These are phyloP conservation scores for Drosophila saltans DNA, from an alignment of 1,140 invertebrate species.

Conservation along the genomic window DNA sequence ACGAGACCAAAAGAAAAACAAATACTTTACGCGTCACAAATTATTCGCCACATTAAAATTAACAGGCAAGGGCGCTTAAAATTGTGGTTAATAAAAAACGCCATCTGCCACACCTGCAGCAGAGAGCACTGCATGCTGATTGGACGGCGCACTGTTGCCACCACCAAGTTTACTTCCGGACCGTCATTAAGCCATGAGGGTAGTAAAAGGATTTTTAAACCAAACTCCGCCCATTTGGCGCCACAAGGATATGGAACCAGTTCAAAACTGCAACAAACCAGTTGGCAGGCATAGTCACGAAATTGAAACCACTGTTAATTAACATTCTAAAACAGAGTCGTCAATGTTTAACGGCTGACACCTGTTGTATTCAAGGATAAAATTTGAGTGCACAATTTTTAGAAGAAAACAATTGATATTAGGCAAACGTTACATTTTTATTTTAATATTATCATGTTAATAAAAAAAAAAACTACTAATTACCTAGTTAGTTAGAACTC, in stretches of 20 bases:
- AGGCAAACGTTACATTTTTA: no score
- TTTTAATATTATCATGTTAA: no score
- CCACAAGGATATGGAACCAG: constrained; percentile 9
- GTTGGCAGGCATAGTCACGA: no score
- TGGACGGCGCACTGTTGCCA: constrained; percentile 31
- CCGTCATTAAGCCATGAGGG: constrained; percentile 14
- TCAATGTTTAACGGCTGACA: no score
- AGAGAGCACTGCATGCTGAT: constrained; percentile 26
- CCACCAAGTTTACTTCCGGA: constrained; percentile 38
- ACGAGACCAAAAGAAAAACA: constrained; percentile 31
- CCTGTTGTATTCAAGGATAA: no score
- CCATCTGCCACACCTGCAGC: constrained; percentile 33
- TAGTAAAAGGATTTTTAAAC: constrained; percentile 15
- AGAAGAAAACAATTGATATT: no score
- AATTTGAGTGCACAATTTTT: no score
- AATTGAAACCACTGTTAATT: no score
- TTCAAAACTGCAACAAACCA: neutral
- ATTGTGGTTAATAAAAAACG: constrained; percentile 60
- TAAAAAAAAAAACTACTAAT: no score
- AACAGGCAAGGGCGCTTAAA: constrained; percentile 49
- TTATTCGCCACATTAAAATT: constrained; percentile 53
- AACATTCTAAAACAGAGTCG: no score
- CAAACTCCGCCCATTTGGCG: constrained; percentile 24
- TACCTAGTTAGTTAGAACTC: no score
- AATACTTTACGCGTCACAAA: constrained; percentile 34